Evolutionary conservation across 2,888 invertebrate genomes (phyloP).

Genomic region (Hirudinaria manillensis): DNA sequence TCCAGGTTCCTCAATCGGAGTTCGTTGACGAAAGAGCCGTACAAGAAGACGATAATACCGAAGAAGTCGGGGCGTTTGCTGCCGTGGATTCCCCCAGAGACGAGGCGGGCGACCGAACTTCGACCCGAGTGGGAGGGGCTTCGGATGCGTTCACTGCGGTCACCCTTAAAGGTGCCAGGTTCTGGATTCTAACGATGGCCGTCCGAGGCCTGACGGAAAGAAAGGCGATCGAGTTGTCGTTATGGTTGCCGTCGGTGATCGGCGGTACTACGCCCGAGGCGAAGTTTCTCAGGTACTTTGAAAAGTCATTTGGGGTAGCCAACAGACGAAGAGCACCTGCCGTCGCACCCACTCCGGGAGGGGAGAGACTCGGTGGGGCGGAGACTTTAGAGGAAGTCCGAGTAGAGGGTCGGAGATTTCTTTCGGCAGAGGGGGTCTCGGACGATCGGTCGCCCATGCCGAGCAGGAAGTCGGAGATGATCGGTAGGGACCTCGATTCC

Average conservation of each 20-base stretch:
- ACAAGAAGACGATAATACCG: not conserved
- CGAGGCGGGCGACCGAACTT: not conserved
- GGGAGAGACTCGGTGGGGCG: not conserved
- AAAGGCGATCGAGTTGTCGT: not conserved
- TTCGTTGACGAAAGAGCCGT: not conserved
- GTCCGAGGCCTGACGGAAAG: no score
- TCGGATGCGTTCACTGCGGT: not conserved
- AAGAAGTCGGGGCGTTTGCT: not conserved
- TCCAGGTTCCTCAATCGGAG: not conserved
- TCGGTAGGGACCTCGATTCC: not conserved
- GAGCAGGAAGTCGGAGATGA: conserved; percentile 3
- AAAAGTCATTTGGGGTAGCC: no score
- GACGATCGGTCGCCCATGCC: not conserved
- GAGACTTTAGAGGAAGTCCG: not conserved
- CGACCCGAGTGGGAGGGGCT: not conserved
- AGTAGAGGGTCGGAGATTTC: no score
- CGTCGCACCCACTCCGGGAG: not conserved
- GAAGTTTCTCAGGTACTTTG: no score
- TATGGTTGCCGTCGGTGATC: not conserved
- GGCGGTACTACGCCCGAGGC: not conserved
- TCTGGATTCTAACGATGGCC: not conserved
- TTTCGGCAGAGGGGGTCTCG: not conserved
- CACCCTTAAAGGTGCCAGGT: not conserved
- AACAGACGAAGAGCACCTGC: no score
- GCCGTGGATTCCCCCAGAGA: not conserved